phyloP scores from a whole-genome alignment of 2,888 invertebrate genomes.

The Chouioia cunea region DNA sequence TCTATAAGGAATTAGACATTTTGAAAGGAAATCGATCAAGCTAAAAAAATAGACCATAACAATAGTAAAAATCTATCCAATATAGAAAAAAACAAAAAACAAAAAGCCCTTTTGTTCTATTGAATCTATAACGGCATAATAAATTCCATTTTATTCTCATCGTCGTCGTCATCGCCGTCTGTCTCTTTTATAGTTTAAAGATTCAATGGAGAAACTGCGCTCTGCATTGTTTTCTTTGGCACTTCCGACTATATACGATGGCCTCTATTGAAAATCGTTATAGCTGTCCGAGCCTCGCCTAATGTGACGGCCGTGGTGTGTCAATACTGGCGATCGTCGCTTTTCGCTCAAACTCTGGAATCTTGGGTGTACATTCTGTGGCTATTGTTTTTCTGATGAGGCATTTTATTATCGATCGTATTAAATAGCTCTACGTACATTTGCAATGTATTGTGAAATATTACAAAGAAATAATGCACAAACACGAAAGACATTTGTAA shows the following conservation, averaged over 20 bases:
- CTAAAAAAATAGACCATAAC: constrained; percentile 22
- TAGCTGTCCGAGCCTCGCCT: constrained; percentile 48
- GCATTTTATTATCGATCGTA: too few relatives aligned
- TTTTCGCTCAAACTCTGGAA: too few relatives aligned
- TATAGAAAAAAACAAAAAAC: too few relatives aligned
- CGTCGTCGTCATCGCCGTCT: constrained; percentile 53
- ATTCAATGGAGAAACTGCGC: constrained; percentile 49
- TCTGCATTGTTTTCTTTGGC: constrained; percentile 49
- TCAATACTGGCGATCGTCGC: constrained; percentile 27
- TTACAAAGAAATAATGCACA: too few relatives aligned
- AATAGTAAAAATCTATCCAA: too few relatives aligned
- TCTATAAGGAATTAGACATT: background rate
- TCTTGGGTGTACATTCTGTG: too few relatives aligned
- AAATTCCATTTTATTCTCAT: constrained; percentile 57
- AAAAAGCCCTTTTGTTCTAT: constrained; percentile 36
- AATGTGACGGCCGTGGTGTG: constrained; percentile 31
- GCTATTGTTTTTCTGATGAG: too few relatives aligned
- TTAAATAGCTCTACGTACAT: too few relatives aligned
- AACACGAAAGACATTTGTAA: too few relatives aligned
- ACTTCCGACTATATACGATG: constrained; percentile 48
- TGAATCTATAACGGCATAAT: constrained; percentile 55
- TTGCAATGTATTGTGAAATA: too few relatives aligned
- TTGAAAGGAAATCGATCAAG: too few relatives aligned
- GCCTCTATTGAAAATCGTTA: constrained; percentile 59
- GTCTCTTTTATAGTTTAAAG: constrained; percentile 14